Percentiles rank a stretch among this genome's conserved stretches.
Evolutionary conservation across 1,140 invertebrate species (phyloP).

Genomic region (Leptopilina boulardi): DNA sequence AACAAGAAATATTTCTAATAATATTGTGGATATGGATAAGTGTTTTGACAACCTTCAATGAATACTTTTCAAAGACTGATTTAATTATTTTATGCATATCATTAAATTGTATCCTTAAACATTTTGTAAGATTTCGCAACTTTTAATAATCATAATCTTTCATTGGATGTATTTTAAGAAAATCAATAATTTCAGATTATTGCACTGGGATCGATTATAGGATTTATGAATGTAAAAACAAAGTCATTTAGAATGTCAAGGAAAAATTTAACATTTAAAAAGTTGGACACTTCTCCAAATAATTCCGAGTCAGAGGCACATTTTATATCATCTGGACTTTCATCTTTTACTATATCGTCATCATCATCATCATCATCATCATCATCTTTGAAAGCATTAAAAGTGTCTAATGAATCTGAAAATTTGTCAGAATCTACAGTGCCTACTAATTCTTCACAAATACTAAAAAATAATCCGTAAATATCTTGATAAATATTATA

Average conservation of each 20-base stretch:
- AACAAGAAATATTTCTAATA: constrained; percentile 59
- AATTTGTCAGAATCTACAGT: constrained; percentile 49
- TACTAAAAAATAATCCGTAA: constrained; percentile 50
- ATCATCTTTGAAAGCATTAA: constrained; percentile 21
- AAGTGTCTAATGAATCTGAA: neutral
- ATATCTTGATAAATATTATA: constrained; percentile 37
- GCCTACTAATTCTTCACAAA: constrained; percentile 48
- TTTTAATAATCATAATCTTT: constrained; percentile 23
- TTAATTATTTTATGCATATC: constrained; percentile 52
- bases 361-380: constrained; percentile 17
- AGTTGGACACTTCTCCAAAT: constrained; percentile 49
- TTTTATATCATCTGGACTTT: neutral
- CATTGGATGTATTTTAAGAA: constrained; percentile 26
- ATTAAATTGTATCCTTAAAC: constrained; percentile 59
- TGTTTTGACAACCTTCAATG: constrained; percentile 50
- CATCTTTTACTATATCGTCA: neutral
- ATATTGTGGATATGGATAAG: constrained; percentile 66
- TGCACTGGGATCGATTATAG: constrained; percentile 59
- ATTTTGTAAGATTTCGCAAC: constrained; percentile 59
- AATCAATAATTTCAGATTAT: constrained; percentile 53
- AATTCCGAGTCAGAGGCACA: constrained; percentile 20
- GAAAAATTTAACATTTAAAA: constrained; percentile 58
- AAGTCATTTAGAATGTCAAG: constrained; percentile 48
- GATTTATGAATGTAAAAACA: constrained; percentile 62
- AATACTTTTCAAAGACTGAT: constrained; percentile 57